phyloP scores from a whole-genome alignment of 2,888 invertebrate species.

The Sarcophaga rosellei region DNA sequence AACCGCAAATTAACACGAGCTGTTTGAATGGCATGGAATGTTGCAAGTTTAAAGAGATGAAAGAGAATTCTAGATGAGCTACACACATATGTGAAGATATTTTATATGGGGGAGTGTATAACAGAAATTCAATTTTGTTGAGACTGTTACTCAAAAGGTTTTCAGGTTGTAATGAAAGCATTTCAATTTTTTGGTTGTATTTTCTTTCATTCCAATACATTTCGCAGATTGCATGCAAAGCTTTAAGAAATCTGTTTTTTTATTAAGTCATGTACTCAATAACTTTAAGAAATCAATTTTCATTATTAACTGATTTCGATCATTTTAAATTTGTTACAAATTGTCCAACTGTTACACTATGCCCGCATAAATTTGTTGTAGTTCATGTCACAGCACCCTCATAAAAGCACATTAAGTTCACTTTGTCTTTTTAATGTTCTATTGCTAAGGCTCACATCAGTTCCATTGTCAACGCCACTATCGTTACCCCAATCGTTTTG shows the following conservation, averaged over 20 bases:
- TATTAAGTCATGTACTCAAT: no score
- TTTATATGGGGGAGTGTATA: background rate
- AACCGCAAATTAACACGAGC: slow-evolving; percentile 25
- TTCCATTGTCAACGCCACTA: slow-evolving; percentile 48
- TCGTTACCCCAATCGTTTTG: slow-evolving; percentile 42
- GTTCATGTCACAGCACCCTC: slow-evolving; percentile 20
- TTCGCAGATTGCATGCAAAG: no score
- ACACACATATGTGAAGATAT: background rate
- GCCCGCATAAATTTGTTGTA: background rate
- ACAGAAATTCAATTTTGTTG: no score
- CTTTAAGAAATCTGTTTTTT: no score
- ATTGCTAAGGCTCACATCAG: slow-evolving; percentile 20
- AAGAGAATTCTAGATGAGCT: background rate
- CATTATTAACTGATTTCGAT: no score
- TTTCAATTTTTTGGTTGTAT: no score
- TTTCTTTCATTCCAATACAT: no score
- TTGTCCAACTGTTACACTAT: background rate
- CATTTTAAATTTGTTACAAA: background rate
- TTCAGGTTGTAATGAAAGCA: no score
- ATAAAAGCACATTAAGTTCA: slow-evolving; percentile 31
- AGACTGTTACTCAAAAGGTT: no score
- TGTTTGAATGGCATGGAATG: background rate
- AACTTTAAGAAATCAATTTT: no score
- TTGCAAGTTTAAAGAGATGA: background rate
- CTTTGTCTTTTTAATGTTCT: slow-evolving; percentile 53